Evolutionary conservation across 2,888 invertebrate genomes (phyloP), one percentile per base, ranked within the genome.

Genomic region (Malachius bipustulatus): DNA sequence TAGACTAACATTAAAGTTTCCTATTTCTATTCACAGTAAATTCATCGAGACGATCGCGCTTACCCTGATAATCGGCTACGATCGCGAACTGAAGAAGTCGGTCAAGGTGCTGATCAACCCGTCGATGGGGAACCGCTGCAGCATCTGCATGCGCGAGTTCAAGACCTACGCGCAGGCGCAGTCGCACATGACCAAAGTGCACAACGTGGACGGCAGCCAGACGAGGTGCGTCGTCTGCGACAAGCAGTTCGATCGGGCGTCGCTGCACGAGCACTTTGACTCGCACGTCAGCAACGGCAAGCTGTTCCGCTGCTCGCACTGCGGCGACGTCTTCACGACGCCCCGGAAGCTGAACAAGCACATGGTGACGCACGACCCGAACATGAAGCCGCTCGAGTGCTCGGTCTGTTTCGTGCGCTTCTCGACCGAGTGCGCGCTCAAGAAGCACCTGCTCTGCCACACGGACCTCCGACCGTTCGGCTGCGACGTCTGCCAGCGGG

Each of bases 31-130:
- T n/a, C n/a, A n/a, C 33, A 48, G 45, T 16, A 40, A 50, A 11
- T 62, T 59, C 19, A 55, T 55, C 24, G 60, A 63, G 36, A 60
- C 59, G 13, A 60, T 57, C 12, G 63, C 62, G 4, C 50, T 67
- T 4, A 65, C 64, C 1, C 58, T 68, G 39, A 59, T 63, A 37
- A 63, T 66, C 41, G 63, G 64, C 1, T 57, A 62, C 16, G 64
- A 65, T 44, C 60, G 62, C 28, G 54, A 60, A 34, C 64, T 64
- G 1, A 56, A 60, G 31, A 62, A 63, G 40, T 49, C 60, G 34
- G 65, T 66, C 3, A 62, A 63, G 48, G 66, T 67, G 10, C 64
- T 50, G 10, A 41, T 57, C 14, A 48, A 51, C 27, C 47, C 48
- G 4, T 35, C 42, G 4, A 39, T 39, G 10, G 34, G 34, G 3